These are phyloP conservation scores for Anolis sagrei DNA, from an alignment of 2,113 vertebrate species.

Conservation along the genomic window DNA sequence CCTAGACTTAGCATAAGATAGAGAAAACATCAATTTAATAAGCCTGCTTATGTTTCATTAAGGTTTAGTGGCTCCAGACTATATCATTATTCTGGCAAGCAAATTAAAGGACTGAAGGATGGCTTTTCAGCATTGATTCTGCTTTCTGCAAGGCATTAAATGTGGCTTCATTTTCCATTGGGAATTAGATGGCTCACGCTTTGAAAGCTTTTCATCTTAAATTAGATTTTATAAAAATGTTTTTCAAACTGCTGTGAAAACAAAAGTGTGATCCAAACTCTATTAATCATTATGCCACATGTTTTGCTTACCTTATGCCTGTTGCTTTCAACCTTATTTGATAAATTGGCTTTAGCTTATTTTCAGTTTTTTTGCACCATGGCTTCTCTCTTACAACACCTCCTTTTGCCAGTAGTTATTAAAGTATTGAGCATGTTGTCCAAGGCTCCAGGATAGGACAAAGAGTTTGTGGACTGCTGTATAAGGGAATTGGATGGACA, in stretches of 20 bases:
- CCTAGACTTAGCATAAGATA: neutral
- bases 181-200: neutral
- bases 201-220: constrained; percentile 10
- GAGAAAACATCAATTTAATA: neutral
- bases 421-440: neutral
- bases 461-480: neutral
- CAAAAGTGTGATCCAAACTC: neutral
- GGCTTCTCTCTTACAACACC: neutral
- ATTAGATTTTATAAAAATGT: neutral
- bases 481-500: neutral
- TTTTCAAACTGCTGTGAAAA: neutral
- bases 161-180: neutral
- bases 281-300: neutral
- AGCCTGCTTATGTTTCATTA: neutral
- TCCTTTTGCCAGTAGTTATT: neutral
- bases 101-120: neutral
- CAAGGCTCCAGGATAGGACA: neutral
- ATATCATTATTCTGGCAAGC: neutral
- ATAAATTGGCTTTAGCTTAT: constrained; percentile 7
- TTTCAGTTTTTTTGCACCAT: neutral
- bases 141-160: neutral
- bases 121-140: neutral
- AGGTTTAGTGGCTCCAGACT: neutral
- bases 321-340: neutral
- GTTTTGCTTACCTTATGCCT: neutral